A percentile compares a stretch with the other conserved stretches of the same genome.
phyloP scores from a whole-genome alignment of 2,888 invertebrate genomes.

The Lasioglossum lativentre region DNA sequence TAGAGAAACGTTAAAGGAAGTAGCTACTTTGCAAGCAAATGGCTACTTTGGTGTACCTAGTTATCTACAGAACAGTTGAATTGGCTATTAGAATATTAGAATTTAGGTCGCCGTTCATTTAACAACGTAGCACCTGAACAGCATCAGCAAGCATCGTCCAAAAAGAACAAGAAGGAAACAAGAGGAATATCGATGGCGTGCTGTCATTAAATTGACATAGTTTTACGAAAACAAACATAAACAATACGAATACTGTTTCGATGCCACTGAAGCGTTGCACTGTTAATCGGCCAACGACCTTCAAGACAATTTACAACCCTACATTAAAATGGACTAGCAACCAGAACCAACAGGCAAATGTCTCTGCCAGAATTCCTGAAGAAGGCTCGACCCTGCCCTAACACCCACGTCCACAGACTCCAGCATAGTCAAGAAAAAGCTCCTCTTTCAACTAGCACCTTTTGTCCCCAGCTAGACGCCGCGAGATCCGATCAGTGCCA shows the following conservation, averaged over 20 bases:
- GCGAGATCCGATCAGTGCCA: conserved; percentile 34
- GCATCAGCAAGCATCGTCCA: no score
- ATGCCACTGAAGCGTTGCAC: background rate
- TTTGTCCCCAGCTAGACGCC: background rate
- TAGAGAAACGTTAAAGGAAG: background rate
- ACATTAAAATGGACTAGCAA: background rate
- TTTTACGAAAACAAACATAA: background rate
- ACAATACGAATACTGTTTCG: background rate
- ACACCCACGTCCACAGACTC: background rate
- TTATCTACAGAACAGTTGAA: background rate
- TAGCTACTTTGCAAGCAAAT: background rate
- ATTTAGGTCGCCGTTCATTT: background rate
- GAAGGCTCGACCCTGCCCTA: background rate
- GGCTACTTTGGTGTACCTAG: background rate
- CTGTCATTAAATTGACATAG: background rate
- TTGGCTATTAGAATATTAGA: background rate
- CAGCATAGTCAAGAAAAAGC: background rate
- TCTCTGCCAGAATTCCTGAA: background rate
- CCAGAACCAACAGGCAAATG: background rate
- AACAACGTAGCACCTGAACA: background rate
- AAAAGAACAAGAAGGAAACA: no score
- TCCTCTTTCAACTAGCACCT: background rate
- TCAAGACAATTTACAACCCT: background rate
- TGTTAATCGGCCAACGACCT: background rate
- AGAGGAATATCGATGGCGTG: background rate